Conservation (phyloP, 2,888 invertebrate genomes). For the Nemoura dubitans region DNA sequence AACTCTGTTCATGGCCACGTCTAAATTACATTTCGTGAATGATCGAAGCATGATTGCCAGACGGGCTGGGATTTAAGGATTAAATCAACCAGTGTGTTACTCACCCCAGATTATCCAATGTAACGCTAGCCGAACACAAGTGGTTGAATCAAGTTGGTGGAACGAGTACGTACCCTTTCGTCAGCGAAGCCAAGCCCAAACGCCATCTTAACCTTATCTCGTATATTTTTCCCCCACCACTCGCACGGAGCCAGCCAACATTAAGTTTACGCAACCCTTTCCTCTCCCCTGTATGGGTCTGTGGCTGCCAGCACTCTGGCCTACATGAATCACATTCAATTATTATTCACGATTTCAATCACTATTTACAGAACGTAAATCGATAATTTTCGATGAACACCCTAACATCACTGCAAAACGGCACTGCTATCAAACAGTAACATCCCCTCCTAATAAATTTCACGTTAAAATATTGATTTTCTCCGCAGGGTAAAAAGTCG, state of each 20-base stretch:
- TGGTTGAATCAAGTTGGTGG: neutral
- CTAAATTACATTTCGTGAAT: neutral
- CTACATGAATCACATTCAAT: slow-evolving; percentile 46
- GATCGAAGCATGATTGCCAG: neutral
- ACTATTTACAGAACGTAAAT: neutral
- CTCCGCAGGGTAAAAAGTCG: slow-evolving; percentile 49
- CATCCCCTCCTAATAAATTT: slow-evolving; percentile 31
- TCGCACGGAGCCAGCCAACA: slow-evolving; percentile 41
- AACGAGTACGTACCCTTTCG: slow-evolving; percentile 20
- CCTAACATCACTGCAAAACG: neutral
- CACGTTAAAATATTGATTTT: slow-evolving; percentile 50
- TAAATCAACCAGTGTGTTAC: neutral
- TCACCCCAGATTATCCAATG: neutral
- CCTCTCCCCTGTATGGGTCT: slow-evolving; percentile 40
- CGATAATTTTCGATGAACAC: neutral
- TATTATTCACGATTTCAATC: slow-evolving; percentile 30
- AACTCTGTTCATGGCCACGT: neutral
- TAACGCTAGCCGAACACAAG: slow-evolving; percentile 33
- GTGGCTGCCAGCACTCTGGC: slow-evolving; percentile 32
- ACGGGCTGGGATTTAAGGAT: neutral
- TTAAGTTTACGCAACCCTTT: slow-evolving; percentile 50
- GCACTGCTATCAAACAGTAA: neutral
- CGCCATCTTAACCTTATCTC: slow-evolving; percentile 50
- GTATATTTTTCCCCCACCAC: slow-evolving; percentile 48
- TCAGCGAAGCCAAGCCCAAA: slow-evolving; percentile 48